Conservation (phyloP, 2,888 invertebrate species). For the Hydraecia micacea region DNA sequence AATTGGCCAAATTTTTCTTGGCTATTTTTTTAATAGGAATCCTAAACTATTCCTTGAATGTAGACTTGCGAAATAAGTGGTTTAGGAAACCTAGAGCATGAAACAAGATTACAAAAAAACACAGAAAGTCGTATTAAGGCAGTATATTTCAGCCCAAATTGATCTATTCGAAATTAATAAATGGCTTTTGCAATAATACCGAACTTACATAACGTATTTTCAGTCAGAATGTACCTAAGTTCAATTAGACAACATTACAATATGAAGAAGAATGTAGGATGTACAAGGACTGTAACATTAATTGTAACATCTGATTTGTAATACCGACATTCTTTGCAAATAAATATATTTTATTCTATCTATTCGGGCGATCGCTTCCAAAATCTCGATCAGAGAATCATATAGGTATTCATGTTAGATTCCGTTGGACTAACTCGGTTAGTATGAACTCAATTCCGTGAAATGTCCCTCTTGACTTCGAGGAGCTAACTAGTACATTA, state of each 20-base stretch:
- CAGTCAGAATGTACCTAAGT: background rate
- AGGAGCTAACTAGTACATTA: conserved; percentile 44
- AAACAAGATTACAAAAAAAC: background rate
- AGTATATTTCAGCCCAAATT: background rate
- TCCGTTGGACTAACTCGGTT: conserved; percentile 40
- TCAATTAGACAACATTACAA: background rate
- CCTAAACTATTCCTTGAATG: background rate
- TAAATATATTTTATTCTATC: background rate
- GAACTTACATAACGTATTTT: background rate
- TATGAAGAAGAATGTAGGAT: too few species aligned
- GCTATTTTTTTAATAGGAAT: background rate
- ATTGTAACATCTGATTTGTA: too few species aligned
- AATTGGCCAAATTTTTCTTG: background rate
- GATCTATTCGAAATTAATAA: background rate
- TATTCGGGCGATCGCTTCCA: conserved; percentile 24
- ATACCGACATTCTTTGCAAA: background rate
- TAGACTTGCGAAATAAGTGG: background rate
- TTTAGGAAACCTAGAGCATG: background rate
- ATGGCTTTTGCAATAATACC: background rate
- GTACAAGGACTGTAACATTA: too few species aligned
- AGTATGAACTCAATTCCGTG: conserved; percentile 48
- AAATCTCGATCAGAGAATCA: conserved; percentile 48
- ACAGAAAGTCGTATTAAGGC: too few species aligned
- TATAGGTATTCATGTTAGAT: conserved; percentile 56
- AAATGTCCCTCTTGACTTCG: conserved; percentile 46